Percentiles rank a stretch among this genome's conserved stretches.
Evolutionary conservation across 1,140 invertebrate genomes (phyloP).

Genomic region (Procambarus virginalis): DNA sequence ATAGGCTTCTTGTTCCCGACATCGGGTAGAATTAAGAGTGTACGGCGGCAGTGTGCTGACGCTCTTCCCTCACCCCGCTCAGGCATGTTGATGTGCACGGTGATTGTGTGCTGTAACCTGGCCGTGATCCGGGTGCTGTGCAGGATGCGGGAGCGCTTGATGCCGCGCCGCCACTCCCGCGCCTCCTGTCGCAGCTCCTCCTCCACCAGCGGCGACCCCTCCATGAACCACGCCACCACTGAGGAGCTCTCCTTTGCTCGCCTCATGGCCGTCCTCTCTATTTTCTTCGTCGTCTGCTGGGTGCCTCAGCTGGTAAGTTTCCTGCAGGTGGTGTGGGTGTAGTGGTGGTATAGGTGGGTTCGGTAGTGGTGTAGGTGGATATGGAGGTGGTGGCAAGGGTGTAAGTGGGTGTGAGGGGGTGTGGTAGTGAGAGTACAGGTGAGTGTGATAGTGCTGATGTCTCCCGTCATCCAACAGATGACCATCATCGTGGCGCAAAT

Average conservation of each 20-base stretch:
- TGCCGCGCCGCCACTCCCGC: conserved; percentile 76
- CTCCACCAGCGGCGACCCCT: conserved; percentile 72
- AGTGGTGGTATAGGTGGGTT: too few relatives aligned
- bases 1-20: too few relatives aligned
- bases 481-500: conserved; percentile 81
- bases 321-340: not conserved
- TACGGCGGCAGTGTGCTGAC: too few relatives aligned
- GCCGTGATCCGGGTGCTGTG: conserved; percentile 86
- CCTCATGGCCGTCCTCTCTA: conserved; percentile 86
- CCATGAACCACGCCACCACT: conserved; percentile 72
- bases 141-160: conserved; percentile 74
- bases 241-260: conserved; percentile 84
- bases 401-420: too few relatives aligned
- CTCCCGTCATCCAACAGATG: conserved; percentile 76
- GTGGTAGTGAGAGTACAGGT: too few relatives aligned
- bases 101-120: conserved; percentile 87
- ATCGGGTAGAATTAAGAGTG: too few relatives aligned
- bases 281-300: conserved; percentile 89
- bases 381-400: too few relatives aligned
- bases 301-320: conserved; percentile 87
- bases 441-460: not conserved
- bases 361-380: too few relatives aligned
- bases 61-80: not conserved
- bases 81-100: conserved; percentile 84
- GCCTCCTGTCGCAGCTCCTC: conserved; percentile 73